Evolutionary conservation across 2,888 invertebrate genomes (phyloP).

Genomic region (Drosophila leonis): DNA sequence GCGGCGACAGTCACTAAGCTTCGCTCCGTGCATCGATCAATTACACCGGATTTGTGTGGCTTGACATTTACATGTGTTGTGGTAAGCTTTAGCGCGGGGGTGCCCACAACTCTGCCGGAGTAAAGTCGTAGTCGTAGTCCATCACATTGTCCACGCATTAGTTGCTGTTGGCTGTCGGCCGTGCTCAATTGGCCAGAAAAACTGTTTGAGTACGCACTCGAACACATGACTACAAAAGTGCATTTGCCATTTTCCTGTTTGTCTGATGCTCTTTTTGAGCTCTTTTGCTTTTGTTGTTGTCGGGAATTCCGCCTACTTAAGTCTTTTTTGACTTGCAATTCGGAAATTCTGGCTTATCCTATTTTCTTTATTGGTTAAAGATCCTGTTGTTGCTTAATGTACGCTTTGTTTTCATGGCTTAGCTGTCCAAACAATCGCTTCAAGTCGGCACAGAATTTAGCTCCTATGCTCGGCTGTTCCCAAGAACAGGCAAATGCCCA

Average conservation of each 20-base stretch:
- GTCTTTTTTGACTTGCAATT: conserved; percentile 80
- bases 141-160: conserved; percentile 39
- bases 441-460: conserved; percentile 5
- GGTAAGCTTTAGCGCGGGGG: conserved; percentile 67
- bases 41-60: conserved; percentile 70
- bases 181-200: conserved; percentile 76
- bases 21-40: conserved; percentile 76
- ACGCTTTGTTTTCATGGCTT: conserved; percentile 68
- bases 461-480: conserved; percentile 20
- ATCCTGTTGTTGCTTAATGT: conserved; percentile 63
- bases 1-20: conserved; percentile 79
- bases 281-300: conserved; percentile 32
- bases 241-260: conserved; percentile 48
- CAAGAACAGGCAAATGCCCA: conserved; percentile 29
- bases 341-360: conserved; percentile 83
- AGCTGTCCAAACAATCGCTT: conserved; percentile 66
- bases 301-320: conserved; percentile 82
- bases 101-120: conserved; percentile 22
- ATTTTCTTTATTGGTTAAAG: conserved; percentile 81
- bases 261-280: conserved; percentile 40
- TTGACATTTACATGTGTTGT: conserved; percentile 77
- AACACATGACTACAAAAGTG: conserved; percentile 74
- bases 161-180: conserved; percentile 32
- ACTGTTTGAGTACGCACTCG: conserved; percentile 72
- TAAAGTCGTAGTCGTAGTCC: conserved; percentile 2